Evolutionary conservation across 2,888 invertebrate genomes (phyloP), one percentile per base, ranked within the genome.

Genomic region (Eudasyphora cyanicolor): DNA sequence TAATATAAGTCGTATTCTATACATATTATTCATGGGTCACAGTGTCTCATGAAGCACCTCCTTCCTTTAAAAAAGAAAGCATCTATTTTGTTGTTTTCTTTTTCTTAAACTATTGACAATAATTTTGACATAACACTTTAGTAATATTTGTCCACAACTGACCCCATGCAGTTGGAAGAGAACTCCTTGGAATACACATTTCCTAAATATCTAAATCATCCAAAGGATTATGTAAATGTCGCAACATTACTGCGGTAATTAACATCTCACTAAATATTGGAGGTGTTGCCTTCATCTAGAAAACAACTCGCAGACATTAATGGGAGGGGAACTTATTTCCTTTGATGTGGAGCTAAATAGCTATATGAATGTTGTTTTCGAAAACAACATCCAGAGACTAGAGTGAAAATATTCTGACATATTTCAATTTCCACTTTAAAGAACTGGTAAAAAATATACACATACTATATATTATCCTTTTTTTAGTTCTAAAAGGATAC

Each of bases 401-500:
- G n/a, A n/a, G n/a, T n/a, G n/a, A n/a, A n/a, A n/a, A n/a, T n/a
- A n/a, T n/a, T n/a, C n/a, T n/a, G n/a, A 24, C 24, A 27, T 57
- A 57, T 57, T 57, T 57, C 24, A 57, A 14, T 27, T 57, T 57
- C 57, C 57, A 57, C 57, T 57, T 57, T 10, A 57, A 27, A 45
- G 27, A 57, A 49, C 57, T 27, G n/a, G n/a, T 57, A 14, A 57
- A 57, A 12, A 24, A 27, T 27, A 24, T 14, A 54, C 2, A 49
- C 3, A 49, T 19, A 49, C 10, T 45, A 38, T 38, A 19, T 42
- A 67, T 67, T 67, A 42, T 67, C 67, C 67, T 42, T 42, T n/a
- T n/a, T 42, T 42, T 35, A 10, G 42, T 38, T 29, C 42, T 42
- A 32, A 64, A 67, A 67, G 67, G 67, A 67, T 42, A 42, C 67